Evolutionary conservation across 2,888 invertebrate species (phyloP), one percentile per base, ranked within the genome.

Genomic region (Parnassius mnemosyne): DNA sequence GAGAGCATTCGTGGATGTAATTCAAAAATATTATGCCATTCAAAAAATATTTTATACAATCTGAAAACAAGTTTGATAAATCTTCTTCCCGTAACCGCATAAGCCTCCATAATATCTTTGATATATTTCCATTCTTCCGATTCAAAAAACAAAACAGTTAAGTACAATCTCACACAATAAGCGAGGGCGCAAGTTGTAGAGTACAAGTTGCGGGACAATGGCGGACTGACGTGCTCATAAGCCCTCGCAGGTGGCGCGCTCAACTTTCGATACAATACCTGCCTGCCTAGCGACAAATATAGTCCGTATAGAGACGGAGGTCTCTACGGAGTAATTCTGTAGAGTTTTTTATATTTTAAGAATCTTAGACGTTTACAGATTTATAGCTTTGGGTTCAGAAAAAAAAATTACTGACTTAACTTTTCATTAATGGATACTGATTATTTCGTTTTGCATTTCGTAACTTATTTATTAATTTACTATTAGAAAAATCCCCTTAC

Each of bases 181-280:
- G 74, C 71, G 71, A 63, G 72, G 65, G 71, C 71, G 69, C 70
- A 80, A 80, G 76, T 82, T 80, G 72, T 71, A 68, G 70, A 65
- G 69, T 65, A 72, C 49, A 9, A 77, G 73, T 80, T 77, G 71
- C 63, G 70, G 71, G 75, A 84, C 82, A 85, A 84, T 83, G 69
- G 67, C 67, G 71, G 72, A 76, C 77, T 68, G 73, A 71, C 72
- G 68, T 65, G 71, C 73, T 74, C 77, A 78, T 88, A 86, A 88
- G 83, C 85, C 71, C 74, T 75, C 72, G 70, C 85, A 86, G 87
- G 82, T 86, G 77, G 80, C 75, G 64, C 61, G 61, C 64, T 61
- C 68, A 77, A 73, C 76, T 79, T 82, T 78, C 75, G 75, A 78
- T 75, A 82, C 79, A 79, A 79, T 77, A 70, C 68, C n/a, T n/a